phyloP scores from a whole-genome alignment of 2,797 vertebrate genomes.

The Halcyon chelicuti region DNA sequence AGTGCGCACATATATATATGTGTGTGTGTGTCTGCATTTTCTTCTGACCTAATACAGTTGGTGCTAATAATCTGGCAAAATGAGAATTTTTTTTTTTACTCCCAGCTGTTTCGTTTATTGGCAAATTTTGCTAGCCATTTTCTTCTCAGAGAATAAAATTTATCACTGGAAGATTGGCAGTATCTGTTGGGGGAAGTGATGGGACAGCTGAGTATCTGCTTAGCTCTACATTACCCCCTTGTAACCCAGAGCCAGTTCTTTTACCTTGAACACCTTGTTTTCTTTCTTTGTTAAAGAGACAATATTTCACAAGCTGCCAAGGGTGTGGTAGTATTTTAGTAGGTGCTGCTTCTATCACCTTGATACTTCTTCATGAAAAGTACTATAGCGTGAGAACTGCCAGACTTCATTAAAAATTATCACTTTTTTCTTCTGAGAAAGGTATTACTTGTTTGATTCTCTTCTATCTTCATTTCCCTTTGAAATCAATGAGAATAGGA shows the following conservation, averaged over 20 bases:
- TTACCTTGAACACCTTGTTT: neutral
- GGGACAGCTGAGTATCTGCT: neutral
- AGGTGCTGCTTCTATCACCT: neutral
- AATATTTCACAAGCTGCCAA: neutral
- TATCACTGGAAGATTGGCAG: neutral
- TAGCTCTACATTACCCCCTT: neutral
- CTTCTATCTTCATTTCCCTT: neutral
- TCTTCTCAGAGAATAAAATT: neutral
- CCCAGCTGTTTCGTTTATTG: neutral
- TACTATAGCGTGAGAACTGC: neutral
- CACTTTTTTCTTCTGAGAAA: neutral
- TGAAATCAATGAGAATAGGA: neutral
- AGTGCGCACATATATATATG: accelerated
- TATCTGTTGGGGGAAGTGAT: neutral
- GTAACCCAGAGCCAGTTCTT: neutral
- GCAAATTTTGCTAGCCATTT: neutral
- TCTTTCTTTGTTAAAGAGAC: neutral
- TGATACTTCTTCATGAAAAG: neutral
- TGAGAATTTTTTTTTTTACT: neutral
- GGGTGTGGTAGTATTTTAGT: neutral
- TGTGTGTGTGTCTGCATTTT: neutral
- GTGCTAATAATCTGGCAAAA: neutral
- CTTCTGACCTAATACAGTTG: neutral
- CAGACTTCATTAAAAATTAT: neutral
- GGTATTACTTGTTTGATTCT: neutral